Conservation (phyloP, 1,140 invertebrate species). For the Ceratitis capitata region DNA sequence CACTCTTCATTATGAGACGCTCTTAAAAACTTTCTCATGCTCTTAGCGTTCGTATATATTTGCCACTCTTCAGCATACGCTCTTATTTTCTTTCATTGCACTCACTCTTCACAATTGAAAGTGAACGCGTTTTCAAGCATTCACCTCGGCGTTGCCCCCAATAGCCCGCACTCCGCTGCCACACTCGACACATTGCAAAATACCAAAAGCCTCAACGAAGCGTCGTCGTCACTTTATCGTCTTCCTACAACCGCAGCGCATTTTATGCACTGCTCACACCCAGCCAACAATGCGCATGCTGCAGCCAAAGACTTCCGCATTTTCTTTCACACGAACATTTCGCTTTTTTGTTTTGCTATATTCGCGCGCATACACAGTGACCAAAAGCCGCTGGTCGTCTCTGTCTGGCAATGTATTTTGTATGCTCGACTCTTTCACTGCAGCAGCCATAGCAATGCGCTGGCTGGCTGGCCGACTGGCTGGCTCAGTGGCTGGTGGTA, state of each 20-base stretch:
- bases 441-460: no score
- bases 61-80: neutral
- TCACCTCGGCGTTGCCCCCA: neutral
- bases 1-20: neutral
- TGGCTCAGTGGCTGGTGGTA: no score
- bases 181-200: neutral
- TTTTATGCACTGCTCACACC: slow-evolving; percentile 2
- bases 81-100: neutral
- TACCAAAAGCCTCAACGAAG: neutral
- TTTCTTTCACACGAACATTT: slow-evolving; percentile 39
- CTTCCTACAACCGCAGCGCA: neutral
- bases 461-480: no score
- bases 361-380: no score
- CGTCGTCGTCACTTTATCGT: slow-evolving; percentile 23
- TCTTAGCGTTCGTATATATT: neutral
- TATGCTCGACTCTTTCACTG: neutral
- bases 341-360: slow-evolving; percentile 38
- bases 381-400: no score
- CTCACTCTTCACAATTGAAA: neutral
- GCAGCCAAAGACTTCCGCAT: slow-evolving; percentile 43
- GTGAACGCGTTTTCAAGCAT: slow-evolving; percentile 20
- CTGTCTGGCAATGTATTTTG: neutral
- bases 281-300: neutral
- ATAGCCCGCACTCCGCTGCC: no score
- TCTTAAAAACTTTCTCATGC: neutral